These are phyloP conservation scores for Temnothorax longispinosus DNA, from an alignment of 1,140 invertebrate genomes.

Conservation along the genomic window DNA sequence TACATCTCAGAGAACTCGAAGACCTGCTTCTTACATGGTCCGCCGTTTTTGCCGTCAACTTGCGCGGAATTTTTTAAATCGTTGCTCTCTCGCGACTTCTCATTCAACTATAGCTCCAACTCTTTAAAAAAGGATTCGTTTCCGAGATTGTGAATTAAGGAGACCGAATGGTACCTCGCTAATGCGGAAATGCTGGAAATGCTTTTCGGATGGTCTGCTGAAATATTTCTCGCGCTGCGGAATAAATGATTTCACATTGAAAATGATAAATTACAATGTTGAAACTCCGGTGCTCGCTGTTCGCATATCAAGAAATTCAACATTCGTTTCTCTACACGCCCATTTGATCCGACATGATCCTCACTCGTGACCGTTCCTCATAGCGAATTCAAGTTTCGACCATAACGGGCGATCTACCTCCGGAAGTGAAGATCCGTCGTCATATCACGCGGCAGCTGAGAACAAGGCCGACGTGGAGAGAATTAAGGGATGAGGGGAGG, in stretches of 20 bases:
- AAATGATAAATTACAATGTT: constrained; percentile 32
- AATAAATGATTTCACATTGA: constrained; percentile 14
- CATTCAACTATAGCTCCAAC: neutral
- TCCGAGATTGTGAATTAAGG: constrained; percentile 7
- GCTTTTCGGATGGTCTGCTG: neutral
- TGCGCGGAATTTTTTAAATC: constrained; percentile 28
- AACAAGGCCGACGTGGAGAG: neutral
- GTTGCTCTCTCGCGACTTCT: constrained; percentile 4
- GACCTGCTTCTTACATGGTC: constrained; percentile 15
- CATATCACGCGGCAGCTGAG: constrained; percentile 6
- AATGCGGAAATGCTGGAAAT: constrained; percentile 11
- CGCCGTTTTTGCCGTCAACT: neutral
- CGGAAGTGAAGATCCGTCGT: constrained; percentile 42
- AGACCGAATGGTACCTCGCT: neutral
- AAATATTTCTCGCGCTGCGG: constrained; percentile 14
- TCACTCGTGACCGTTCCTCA: neutral
- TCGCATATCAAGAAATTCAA: neutral
- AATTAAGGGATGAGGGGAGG: neutral
- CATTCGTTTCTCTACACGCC: neutral
- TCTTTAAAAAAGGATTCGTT: neutral
- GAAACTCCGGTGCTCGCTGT: neutral
- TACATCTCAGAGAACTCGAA: constrained; percentile 20
- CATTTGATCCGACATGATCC: neutral
- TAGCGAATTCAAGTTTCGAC: constrained; percentile 46
- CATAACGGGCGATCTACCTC: constrained; percentile 57